Evolutionary conservation across 2,113 vertebrate species (phyloP).

Genomic region (Platichthys flesus): DNA sequence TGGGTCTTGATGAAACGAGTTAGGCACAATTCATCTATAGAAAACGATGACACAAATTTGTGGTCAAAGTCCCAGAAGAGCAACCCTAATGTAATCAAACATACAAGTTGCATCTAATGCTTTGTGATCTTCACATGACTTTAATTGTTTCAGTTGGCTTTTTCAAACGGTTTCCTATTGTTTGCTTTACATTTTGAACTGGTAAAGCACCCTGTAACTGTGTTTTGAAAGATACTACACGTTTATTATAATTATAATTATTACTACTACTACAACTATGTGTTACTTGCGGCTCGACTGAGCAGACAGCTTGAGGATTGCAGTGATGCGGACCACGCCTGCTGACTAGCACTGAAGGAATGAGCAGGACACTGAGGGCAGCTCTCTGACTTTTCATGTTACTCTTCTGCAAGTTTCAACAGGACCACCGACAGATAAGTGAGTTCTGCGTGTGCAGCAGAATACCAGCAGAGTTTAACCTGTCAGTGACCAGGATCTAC

Average conservation of each 20-base stretch:
- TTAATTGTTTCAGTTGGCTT: no score
- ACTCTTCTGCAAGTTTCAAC: constrained; percentile 58
- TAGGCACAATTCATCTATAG: no score
- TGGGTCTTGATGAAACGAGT: no score
- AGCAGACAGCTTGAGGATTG: neutral
- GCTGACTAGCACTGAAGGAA: constrained; percentile 59
- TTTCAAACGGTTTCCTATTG: no score
- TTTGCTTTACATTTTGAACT: no score
- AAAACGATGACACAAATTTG: no score
- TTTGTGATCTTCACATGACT: no score
- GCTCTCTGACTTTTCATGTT: constrained; percentile 21
- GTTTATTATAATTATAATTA: no score
- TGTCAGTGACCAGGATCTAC: neutral
- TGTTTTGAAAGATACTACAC: no score
- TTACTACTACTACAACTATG: neutral
- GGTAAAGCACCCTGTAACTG: no score
- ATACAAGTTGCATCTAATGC: neutral
- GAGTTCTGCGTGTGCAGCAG: neutral
- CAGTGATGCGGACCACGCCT: constrained; percentile 52
- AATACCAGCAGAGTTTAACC: neutral
- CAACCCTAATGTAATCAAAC: neutral
- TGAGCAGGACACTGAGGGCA: constrained; percentile 35
- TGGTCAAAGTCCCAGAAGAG: neutral
- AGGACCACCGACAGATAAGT: constrained; percentile 27
- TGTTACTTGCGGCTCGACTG: neutral